These are phyloP conservation scores for Dicroscelio sp. DNA, from an alignment of 2,888 invertebrate genomes.

Conservation along the genomic window DNA sequence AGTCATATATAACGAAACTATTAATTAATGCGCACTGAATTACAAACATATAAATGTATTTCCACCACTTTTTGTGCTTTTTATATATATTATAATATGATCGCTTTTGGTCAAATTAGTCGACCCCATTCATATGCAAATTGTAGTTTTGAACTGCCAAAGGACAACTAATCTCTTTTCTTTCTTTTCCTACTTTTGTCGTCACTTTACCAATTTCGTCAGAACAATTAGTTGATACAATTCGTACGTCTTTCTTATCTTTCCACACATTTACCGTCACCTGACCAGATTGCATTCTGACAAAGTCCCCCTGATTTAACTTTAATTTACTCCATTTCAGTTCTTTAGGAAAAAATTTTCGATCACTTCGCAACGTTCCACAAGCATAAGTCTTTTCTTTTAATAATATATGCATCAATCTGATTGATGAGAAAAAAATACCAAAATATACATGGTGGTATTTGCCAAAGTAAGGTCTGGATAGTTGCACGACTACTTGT, in stretches of 20 bases:
- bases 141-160: conserved; percentile 30
- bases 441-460: conserved; percentile 1
- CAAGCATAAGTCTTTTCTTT: conserved; percentile 35
- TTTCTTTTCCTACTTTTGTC: background rate
- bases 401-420: background rate
- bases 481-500: conserved; percentile 14
- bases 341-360: conserved; percentile 25
- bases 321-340: background rate
- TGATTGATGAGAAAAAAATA: conserved; percentile 50
- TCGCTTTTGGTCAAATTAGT: background rate
- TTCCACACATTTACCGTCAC: conserved; percentile 27
- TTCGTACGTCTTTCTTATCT: conserved; percentile 24
- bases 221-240: conserved; percentile 26
- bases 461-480: conserved; percentile 5
- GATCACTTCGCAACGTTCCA: conserved; percentile 25
- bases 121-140: conserved; percentile 4
- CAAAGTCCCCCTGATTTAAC: background rate
- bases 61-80: conserved; percentile 16
- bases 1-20: background rate
- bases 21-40: conserved; percentile 5
- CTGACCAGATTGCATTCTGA: conserved; percentile 17
- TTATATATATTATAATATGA: background rate
- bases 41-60: background rate
- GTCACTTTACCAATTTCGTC: background rate
- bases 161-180: background rate